phyloP scores from a whole-genome alignment of 2,888 invertebrate genomes.

The Coecobrya sp. region DNA sequence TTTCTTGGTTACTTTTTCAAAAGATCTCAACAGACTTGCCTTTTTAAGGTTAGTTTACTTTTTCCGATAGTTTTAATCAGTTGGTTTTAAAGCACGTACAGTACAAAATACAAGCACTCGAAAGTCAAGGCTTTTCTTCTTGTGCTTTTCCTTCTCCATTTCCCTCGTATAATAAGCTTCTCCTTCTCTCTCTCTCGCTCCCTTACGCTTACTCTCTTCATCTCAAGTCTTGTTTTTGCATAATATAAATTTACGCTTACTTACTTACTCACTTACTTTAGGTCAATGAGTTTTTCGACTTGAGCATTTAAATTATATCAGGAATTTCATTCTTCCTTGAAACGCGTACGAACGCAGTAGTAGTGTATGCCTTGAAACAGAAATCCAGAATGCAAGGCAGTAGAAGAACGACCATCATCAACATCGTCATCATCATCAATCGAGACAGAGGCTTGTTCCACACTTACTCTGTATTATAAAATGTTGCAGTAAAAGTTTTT shows the following conservation, averaged over 20 bases:
- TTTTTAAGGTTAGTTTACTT: slow-evolving; percentile 78
- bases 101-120: background rate
- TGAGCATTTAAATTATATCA: background rate
- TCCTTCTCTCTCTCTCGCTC: background rate
- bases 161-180: background rate
- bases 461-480: background rate
- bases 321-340: slow-evolving; percentile 18
- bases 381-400: background rate
- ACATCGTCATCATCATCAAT: background rate
- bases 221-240: slow-evolving; percentile 48
- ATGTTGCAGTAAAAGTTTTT: slow-evolving; percentile 19
- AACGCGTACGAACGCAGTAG: background rate
- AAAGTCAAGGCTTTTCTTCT: background rate
- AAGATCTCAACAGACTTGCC: slow-evolving; percentile 51
- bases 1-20: background rate
- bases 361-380: background rate
- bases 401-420: background rate
- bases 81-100: slow-evolving; percentile 56
- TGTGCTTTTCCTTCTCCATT: slow-evolving; percentile 6
- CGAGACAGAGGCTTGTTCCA: background rate
- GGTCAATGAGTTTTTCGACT: slow-evolving; percentile 42
- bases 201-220: background rate
- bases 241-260: slow-evolving; percentile 50
- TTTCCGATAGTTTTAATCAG: slow-evolving; percentile 73
- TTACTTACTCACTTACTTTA: slow-evolving; percentile 30